Evolutionary conservation across 2,888 invertebrate genomes (phyloP).

Genomic region (Polymixis lichenea): DNA sequence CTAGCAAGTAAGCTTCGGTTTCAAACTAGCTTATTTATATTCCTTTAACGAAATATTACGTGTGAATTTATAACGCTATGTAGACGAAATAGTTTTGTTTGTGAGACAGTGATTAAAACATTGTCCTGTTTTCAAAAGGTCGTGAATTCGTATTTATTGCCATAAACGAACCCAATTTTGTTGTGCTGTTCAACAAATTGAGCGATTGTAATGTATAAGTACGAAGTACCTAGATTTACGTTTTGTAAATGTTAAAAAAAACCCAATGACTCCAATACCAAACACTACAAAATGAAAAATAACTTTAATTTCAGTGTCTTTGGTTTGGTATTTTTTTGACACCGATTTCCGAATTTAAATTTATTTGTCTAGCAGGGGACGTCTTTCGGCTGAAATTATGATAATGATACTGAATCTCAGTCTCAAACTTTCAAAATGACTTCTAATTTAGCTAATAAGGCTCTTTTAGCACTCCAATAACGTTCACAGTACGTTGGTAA

Average conservation of each 20-base stretch:
- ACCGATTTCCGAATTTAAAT: too few species aligned
- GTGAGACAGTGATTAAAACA: slow-evolving; percentile 41
- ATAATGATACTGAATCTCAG: too few species aligned
- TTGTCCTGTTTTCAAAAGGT: slow-evolving; percentile 33
- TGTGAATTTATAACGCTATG: slow-evolving; percentile 67
- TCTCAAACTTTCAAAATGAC: not conserved
- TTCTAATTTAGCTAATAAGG: too few species aligned
- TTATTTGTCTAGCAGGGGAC: too few species aligned
- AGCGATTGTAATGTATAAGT: not conserved
- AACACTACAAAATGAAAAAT: too few species aligned
- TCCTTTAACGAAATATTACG: slow-evolving; percentile 68
- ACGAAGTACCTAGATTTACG: not conserved
- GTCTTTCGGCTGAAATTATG: too few species aligned
- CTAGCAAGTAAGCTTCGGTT: slow-evolving; percentile 73
- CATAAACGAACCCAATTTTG: slow-evolving; percentile 16
- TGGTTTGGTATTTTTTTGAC: too few species aligned
- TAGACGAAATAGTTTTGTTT: slow-evolving; percentile 62
- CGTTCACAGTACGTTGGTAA: too few species aligned
- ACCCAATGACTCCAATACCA: too few species aligned
- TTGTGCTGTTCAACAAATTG: slow-evolving; percentile 5
- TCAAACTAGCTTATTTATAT: slow-evolving; percentile 71
- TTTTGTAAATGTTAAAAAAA: too few species aligned
- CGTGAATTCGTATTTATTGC: slow-evolving; percentile 11
- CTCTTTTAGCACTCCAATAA: too few species aligned
- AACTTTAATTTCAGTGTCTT: too few species aligned